Evolutionary conservation across 2,888 invertebrate species (phyloP).

Genomic region (Platycnemis pennipes): DNA sequence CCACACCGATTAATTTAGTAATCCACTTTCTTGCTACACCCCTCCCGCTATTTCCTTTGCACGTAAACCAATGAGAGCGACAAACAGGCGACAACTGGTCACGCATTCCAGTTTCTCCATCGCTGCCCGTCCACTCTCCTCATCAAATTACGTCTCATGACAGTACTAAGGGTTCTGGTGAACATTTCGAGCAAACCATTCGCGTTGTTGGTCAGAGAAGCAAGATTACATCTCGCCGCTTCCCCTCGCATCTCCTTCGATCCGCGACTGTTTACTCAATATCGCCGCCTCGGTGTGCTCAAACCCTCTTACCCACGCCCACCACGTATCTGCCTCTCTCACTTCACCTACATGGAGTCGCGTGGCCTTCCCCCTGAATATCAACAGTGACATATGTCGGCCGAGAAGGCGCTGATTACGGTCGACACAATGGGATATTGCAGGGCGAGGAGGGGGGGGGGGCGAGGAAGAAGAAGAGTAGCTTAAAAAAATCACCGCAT

Average conservation of each 20-base stretch:
- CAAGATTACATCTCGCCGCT: neutral
- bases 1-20: no score
- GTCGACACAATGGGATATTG: neutral
- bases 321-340: no score
- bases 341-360: neutral
- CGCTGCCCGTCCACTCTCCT: no score
- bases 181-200: no score
- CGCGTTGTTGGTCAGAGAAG: no score
- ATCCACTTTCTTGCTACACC: no score
- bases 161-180: no score
- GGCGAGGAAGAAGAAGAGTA: neutral
- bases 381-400: slow-evolving; percentile 64
- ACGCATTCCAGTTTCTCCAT: no score
- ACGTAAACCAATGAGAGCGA: no score
- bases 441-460: neutral
- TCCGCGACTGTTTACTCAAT: neutral
- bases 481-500: neutral
- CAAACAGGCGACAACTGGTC: no score
- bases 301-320: neutral
- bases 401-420: slow-evolving; percentile 48
- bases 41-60: no score
- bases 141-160: no score
- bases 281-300: neutral
- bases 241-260: neutral
- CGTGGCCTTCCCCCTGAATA: slow-evolving; percentile 23